Base-by-base conservation (phyloP, 2,113 vertebrate genomes). In the Centropristis striata region DNA sequence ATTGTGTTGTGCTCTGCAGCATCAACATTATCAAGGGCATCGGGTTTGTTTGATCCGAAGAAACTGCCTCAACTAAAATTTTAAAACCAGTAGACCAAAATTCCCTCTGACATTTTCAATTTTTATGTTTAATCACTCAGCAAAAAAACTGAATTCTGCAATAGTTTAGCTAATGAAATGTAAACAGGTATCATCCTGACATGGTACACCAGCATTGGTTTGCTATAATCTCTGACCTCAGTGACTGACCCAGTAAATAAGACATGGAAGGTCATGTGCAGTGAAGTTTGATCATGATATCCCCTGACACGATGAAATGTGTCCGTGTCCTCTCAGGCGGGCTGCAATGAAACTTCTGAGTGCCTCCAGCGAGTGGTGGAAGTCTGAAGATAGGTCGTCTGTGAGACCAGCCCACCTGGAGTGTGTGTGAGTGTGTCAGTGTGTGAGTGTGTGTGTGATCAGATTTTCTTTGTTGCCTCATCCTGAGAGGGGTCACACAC, bases 401-500 rank as follows among this genome's bases (percentile, higher is more conserved):
- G 36, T 46, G 55, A 70, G 57, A 61, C 36, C 61, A 80, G 67
- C 27, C 60, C 61, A 70, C 71, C 73, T 74, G 60, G 21, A 13
- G 5, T 70, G 21, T 50, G 41, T 75, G 42, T 70, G 18, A 55
- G 13, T 69, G 27, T 69, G 16, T 61, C 37, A 54, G 63, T 81
- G 69, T 42, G 51, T 49, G 53, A 47, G 57, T 53, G 55, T 18
- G 8, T 60, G 46, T 50, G 42, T 61, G 59, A 80, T 28, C 64
- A 12, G 50, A 27, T 66, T 71, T 69, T n/a, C 9, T 58, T 49
- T 9, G 14, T 27, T 58, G 7, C 28, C 50, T 81, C 68, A 58
- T 64, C 70, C 61, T 79, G 63, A 79, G 72, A 73, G 67, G 6
- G 71, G 32, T 85, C 72, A 61, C 66, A 10, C 25, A 18, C 14